Conservation (phyloP, 1,140 invertebrate genomes). For the Melitaea cinxia region DNA sequence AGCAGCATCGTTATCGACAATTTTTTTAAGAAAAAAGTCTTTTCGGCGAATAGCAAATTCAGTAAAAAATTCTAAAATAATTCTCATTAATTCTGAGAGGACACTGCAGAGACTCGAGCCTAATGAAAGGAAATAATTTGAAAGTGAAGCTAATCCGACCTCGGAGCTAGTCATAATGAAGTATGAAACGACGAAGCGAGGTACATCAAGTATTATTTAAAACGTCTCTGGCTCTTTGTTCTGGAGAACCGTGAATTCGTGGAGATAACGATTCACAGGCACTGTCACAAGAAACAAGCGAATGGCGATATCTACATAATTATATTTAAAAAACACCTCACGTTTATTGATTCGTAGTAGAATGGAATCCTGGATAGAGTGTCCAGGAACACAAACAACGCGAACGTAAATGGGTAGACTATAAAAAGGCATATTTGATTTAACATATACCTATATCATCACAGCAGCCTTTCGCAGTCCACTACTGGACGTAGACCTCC, state of each 20-base stretch:
- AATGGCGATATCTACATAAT: not conserved
- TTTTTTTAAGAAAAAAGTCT: not conserved
- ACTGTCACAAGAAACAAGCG: not conserved
- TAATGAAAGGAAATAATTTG: conserved; percentile 22
- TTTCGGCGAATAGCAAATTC: not conserved
- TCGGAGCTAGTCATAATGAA: conserved; percentile 18
- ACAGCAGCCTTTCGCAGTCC: too few relatives aligned
- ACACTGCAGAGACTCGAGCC: conserved; percentile 1
- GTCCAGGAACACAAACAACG: too few relatives aligned
- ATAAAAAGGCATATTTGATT: too few relatives aligned
- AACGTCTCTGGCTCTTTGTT: conserved; percentile 22
- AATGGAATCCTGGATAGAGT: too few relatives aligned
- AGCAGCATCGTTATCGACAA: not conserved
- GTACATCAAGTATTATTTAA: conserved; percentile 21
- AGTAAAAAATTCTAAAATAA: not conserved
- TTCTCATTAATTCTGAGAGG: not conserved
- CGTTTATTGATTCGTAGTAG: too few relatives aligned
- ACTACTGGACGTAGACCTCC: too few relatives aligned
- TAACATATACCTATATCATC: too few relatives aligned
- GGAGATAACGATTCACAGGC: conserved; percentile 24
- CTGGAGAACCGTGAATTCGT: conserved; percentile 18
- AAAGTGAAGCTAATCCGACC: conserved; percentile 20
- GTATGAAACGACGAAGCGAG: conserved; percentile 17
- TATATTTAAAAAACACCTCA: not conserved
- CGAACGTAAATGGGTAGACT: too few relatives aligned